Evolutionary conservation across 2,113 vertebrate species (phyloP).

Genomic region (Gadus chalcogrammus): DNA sequence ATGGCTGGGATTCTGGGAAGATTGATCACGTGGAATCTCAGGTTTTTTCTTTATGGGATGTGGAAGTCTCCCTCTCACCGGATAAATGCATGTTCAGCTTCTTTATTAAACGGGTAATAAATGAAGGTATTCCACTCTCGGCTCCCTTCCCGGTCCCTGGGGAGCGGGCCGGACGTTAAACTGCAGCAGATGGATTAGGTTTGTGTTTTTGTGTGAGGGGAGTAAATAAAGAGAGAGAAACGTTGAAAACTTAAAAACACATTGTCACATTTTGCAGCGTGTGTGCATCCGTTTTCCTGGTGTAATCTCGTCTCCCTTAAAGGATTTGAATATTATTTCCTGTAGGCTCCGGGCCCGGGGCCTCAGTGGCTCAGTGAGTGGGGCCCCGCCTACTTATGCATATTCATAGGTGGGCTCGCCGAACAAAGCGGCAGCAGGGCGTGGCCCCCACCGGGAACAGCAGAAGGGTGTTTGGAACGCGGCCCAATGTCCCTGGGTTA

Average conservation of each 20-base stretch:
- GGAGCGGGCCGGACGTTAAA: conserved; percentile 41
- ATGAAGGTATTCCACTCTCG: background rate
- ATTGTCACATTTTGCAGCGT: conserved; percentile 8
- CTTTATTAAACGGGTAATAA: background rate
- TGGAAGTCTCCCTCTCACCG: too few relatives aligned
- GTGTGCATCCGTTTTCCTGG: conserved; percentile 33
- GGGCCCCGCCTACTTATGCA: conserved; percentile 50
- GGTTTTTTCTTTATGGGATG: background rate
- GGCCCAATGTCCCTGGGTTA: too few relatives aligned
- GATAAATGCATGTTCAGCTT: background rate
- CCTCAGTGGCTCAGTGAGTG: conserved; percentile 7
- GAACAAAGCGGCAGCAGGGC: conserved; percentile 55
- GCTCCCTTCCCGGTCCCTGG: conserved; percentile 6
- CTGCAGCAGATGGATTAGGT: conserved; percentile 48
- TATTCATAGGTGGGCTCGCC: conserved; percentile 41
- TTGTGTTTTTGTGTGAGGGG: background rate
- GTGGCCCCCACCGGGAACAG: conserved; percentile 31
- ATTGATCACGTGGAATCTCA: background rate
- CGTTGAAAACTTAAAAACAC: background rate
- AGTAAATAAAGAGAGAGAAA: conserved; percentile 24
- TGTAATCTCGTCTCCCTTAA: conserved; percentile 25
- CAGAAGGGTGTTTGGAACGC: too few relatives aligned
- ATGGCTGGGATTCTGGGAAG: background rate
- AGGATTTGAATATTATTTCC: conserved; percentile 24
- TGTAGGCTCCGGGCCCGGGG: conserved; percentile 5